Evolutionary conservation across 1,140 invertebrate species (phyloP).

Genomic region (Sipha flava): DNA sequence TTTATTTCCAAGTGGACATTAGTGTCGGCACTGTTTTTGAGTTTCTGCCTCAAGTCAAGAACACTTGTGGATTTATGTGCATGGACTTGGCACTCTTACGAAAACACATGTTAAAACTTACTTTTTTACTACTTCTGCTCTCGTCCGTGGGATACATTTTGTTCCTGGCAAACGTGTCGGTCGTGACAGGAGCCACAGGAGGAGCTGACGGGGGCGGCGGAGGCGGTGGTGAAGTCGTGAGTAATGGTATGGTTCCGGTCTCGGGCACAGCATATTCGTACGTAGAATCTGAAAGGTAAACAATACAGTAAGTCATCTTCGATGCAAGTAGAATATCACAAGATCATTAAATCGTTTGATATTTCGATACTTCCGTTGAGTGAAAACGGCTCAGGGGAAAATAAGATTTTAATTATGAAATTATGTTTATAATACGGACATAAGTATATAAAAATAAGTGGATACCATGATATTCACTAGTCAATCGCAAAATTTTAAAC

Average conservation of each 20-base stretch:
- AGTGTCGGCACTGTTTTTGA: background rate
- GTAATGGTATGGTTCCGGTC: slow-evolving; percentile 57
- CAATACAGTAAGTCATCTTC: background rate
- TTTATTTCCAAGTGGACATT: slow-evolving; percentile 16
- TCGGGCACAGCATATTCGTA: slow-evolving; percentile 72
- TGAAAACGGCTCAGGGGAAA: too few relatives aligned
- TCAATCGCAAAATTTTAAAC: too few relatives aligned
- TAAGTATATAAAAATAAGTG: too few relatives aligned
- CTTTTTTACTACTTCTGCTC: slow-evolving; percentile 28
- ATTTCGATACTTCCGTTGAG: background rate
- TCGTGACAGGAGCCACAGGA: slow-evolving; percentile 6
- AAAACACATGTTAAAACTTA: slow-evolving; percentile 8
- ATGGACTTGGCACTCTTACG: background rate
- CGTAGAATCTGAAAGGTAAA: slow-evolving; percentile 37
- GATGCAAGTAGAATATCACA: background rate
- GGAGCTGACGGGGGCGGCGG: slow-evolving; percentile 40
- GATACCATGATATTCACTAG: too few relatives aligned
- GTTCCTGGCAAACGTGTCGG: slow-evolving; percentile 12
- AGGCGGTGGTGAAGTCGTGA: slow-evolving; percentile 43
- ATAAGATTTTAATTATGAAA: too few relatives aligned
- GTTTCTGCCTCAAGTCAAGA: background rate
- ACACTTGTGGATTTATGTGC: slow-evolving; percentile 22
- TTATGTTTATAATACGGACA: too few relatives aligned
- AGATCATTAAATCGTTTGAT: background rate
- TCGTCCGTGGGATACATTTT: slow-evolving; percentile 33